A percentile compares a stretch with the other conserved stretches of the same genome.
Conservation (phyloP, 2,113 vertebrate genomes). For the Hippolais icterina region DNA sequence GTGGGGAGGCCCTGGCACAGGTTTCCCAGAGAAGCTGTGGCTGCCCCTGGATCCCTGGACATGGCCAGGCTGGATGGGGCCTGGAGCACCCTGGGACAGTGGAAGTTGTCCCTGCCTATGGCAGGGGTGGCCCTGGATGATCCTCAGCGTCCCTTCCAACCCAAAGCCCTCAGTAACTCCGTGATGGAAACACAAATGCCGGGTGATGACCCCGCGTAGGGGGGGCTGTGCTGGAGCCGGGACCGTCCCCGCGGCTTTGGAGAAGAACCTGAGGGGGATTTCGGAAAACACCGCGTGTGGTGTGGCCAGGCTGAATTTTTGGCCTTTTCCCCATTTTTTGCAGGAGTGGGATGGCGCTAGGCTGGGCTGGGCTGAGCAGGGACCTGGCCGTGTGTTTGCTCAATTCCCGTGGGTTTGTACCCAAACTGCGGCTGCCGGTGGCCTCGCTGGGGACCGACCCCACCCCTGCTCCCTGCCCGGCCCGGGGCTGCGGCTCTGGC, state of each 20-base stretch:
- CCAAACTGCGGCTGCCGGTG: not conserved
- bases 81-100: accelerated
- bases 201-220: accelerated
- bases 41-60: not conserved
- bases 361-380: not conserved
- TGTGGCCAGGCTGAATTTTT: not conserved
- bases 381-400: accelerated
- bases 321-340: not conserved
- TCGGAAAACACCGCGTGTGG: not conserved
- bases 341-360: accelerated
- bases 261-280: not conserved
- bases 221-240: not conserved
- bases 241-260: not conserved
- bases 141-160: accelerated
- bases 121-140: accelerated
- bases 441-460: accelerated
- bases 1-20: accelerated
- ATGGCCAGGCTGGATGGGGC: not conserved
- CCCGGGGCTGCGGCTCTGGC: not conserved
- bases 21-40: not conserved
- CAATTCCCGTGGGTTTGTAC: not conserved
- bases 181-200: not conserved
- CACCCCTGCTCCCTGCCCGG: not conserved
- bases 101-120: not conserved
- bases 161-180: not conserved